Percentiles rank a stretch among this genome's conserved stretches.
Evolutionary conservation across 1,140 invertebrate species (phyloP).

Genomic region (Drosophila sp.): DNA sequence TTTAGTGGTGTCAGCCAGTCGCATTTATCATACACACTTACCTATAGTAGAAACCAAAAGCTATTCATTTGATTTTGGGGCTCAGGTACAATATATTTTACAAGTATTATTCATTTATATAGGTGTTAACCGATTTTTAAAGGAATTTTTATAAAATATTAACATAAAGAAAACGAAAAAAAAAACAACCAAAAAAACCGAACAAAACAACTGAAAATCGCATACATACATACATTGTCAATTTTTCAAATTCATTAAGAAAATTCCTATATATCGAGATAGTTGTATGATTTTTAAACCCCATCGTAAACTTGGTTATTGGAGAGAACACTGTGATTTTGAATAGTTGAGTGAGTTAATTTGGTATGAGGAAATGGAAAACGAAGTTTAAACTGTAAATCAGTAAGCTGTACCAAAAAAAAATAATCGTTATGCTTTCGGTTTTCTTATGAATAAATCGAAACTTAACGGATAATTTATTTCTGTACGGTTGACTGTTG

Average conservation of each 20-base stretch:
- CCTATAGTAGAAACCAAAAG: slow-evolving; percentile 8
- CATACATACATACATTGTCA: not conserved
- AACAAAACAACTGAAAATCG: not conserved
- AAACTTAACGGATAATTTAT: not conserved
- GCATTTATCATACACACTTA: slow-evolving; percentile 26
- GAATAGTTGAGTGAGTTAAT: not conserved
- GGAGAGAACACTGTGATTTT: not conserved
- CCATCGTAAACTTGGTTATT: not conserved
- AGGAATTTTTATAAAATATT: slow-evolving; percentile 51
- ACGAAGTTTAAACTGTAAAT: not conserved
- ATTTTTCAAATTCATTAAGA: not conserved
- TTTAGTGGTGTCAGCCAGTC: slow-evolving; percentile 53
- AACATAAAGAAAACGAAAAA: slow-evolving; percentile 7
- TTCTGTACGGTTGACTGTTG: not conserved
- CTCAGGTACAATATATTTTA: slow-evolving; percentile 57
- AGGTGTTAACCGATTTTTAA: slow-evolving; percentile 64
- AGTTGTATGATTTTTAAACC: slow-evolving; percentile 5
- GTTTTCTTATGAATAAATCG: not conserved
- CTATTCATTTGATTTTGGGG: slow-evolving; percentile 42
- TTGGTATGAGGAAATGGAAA: not conserved
- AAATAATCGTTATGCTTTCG: not conserved
- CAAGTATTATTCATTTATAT: slow-evolving; percentile 59
- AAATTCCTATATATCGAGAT: not conserved
- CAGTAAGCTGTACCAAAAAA: not conserved
- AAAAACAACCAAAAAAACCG: not conserved